Base-by-base conservation (phyloP, 2,113 vertebrate species). In the Platanista minor region DNA sequence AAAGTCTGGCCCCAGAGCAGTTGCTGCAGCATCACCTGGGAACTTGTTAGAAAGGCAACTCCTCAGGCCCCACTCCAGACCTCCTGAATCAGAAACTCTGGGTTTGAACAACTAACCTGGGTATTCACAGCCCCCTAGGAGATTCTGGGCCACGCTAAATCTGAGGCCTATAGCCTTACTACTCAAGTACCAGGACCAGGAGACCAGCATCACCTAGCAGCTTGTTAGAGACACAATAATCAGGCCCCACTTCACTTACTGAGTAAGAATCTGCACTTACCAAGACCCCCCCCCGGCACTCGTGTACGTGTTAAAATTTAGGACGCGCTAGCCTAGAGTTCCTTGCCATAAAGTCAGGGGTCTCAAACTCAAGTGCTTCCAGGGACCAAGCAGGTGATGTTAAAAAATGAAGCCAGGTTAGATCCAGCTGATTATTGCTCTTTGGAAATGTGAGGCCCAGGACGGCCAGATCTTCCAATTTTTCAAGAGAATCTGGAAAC, bases 401-500 rank as follows among this genome's bases (percentile, higher is more conserved):
- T 49, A 11, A 36, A 41, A 62, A 64, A 29, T 0, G 29, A 72
- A 87, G 64, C 69, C n/a, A 11, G 2, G 2, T 11, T 31, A 57
- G 43, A 72, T 23, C 14, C 39, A 78, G n/a, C 12, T 8, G 52
- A 14, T 36, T 0, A 18, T 1, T 13, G 36, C 43, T 21, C 9
- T 12, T 33, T 49, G 54, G 77, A 78, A 78, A 14, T 5, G 31
- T 1, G 21, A 20, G 52, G 52, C 61, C 62, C 54, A 29, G 64
- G 43, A 3, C 9, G 12, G 1, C 31, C 25, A 75, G 83, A 43
- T 2, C 82, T 31, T 23, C 12, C 31, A 33, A 7, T 54, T 36
- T 77, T 62, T 80, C 59, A 49, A 95, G n/a, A 93, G 57, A 72
- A 39, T 33, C 75, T 91, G 75, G 66, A 89, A 72, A 91, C 12